A percentile compares a stretch with the other conserved stretches of the same genome.
These are phyloP conservation scores for Melozone crissalis DNA, from an alignment of 2,113 vertebrate species.

Conservation along the genomic window DNA sequence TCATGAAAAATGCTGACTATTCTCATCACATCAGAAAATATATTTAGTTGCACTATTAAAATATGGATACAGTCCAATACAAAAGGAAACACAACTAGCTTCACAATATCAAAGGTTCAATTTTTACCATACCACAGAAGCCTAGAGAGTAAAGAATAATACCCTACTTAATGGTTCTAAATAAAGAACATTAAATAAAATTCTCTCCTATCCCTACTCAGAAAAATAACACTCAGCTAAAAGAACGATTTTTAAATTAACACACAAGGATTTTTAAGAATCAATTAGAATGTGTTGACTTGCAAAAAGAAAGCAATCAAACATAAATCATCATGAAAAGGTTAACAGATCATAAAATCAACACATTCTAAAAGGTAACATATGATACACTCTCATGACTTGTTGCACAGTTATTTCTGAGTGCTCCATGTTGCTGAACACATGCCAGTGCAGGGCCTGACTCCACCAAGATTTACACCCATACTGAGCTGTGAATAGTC, in stretches of 20 bases:
- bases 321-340: neutral
- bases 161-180: neutral
- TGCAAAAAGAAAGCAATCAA: slow-evolving; percentile 24
- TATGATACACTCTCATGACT: neutral
- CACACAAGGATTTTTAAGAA: neutral
- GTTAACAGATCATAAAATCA: slow-evolving; percentile 17
- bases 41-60: neutral
- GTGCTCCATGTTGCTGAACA: neutral
- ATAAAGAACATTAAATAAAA: neutral
- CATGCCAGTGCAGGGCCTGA: slow-evolving; percentile 7
- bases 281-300: slow-evolving; percentile 1
- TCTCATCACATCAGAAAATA: neutral
- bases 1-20: neutral
- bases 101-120: neutral
- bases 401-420: slow-evolving; percentile 18
- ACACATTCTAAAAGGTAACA: neutral
- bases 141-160: neutral
- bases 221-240: neutral
- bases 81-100: neutral
- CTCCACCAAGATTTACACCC: slow-evolving; percentile 32
- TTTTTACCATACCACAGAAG: neutral
- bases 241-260: neutral
- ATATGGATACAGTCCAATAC: neutral
- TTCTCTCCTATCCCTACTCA: neutral
- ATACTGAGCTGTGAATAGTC: slow-evolving; percentile 42